Evolutionary conservation across 2,797 vertebrate genomes (phyloP).

Genomic region (Chaunax sp.): DNA sequence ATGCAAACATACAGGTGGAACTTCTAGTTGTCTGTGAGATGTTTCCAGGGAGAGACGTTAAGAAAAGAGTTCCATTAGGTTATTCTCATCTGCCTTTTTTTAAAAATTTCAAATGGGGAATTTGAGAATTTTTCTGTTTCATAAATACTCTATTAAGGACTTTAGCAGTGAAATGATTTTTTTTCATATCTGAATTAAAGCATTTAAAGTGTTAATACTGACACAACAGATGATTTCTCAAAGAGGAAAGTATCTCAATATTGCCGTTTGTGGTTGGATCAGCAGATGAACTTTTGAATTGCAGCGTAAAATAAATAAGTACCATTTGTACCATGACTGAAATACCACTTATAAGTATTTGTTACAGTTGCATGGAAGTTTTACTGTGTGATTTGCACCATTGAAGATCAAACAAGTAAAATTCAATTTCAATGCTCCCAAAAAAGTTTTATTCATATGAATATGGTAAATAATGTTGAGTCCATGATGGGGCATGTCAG

Average conservation of each 20-base stretch:
- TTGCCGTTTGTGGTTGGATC: not conserved
- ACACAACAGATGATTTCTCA: not conserved
- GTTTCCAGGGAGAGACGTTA: not conserved
- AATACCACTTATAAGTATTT: not conserved
- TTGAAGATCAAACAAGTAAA: not conserved
- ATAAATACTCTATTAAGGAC: not conserved
- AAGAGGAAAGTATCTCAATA: not conserved
- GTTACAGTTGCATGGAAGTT: not conserved
- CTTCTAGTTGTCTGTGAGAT: constrained; percentile 7
- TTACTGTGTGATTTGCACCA: not conserved
- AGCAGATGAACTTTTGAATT: no score
- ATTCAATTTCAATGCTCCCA: not conserved
- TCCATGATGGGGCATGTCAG: not conserved
- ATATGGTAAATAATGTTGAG: not conserved
- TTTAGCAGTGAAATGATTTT: not conserved
- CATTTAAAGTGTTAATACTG: constrained; percentile 11
- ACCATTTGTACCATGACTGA: not conserved
- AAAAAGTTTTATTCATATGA: not conserved
- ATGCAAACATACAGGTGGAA: not conserved
- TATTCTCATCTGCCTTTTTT: not conserved
- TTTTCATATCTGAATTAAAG: constrained; percentile 1
- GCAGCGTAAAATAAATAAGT: not conserved
- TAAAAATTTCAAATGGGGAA: not conserved
- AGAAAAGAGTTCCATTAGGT: not conserved
- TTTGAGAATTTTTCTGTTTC: not conserved